These are phyloP conservation scores for Turnix velox DNA, from an alignment of 2,113 vertebrate genomes.

Conservation along the genomic window DNA sequence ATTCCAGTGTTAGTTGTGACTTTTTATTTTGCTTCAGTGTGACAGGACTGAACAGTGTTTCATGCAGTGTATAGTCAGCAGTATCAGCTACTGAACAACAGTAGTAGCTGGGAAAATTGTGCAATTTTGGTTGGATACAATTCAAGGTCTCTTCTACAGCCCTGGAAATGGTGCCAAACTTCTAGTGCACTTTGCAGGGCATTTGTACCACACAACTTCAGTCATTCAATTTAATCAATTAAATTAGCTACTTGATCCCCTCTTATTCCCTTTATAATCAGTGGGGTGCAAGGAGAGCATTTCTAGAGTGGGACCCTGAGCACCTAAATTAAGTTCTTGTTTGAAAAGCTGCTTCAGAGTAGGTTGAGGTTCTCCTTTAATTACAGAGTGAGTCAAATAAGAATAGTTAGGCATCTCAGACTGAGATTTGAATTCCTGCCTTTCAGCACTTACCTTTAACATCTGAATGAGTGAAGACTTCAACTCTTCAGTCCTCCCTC, in stretches of 20 bases:
- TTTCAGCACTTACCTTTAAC: not conserved
- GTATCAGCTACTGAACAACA: not conserved
- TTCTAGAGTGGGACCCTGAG: not conserved
- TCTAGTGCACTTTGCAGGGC: not conserved
- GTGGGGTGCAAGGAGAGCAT: not conserved
- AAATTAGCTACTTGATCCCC: not conserved
- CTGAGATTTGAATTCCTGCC: not conserved
- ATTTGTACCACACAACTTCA: not conserved
- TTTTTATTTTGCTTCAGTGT: not conserved
- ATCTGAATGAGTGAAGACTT: not conserved
- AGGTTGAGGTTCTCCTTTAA: not conserved
- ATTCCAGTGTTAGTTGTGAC: not conserved
- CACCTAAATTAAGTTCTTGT: not conserved
- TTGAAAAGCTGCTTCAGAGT: not conserved
- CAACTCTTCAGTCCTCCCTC: not conserved
- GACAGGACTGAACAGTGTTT: not conserved
- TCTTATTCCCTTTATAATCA: not conserved
- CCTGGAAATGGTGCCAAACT: not conserved
- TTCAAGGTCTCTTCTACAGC: not conserved
- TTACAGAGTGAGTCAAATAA: not conserved
- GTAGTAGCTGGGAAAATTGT: not conserved
- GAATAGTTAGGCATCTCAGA: not conserved
- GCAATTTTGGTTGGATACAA: not conserved
- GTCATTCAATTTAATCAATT: not conserved
- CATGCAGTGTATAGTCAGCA: not conserved